Evolutionary conservation across 2,888 invertebrate species (phyloP).

Genomic region (Coecobrya sp.): DNA sequence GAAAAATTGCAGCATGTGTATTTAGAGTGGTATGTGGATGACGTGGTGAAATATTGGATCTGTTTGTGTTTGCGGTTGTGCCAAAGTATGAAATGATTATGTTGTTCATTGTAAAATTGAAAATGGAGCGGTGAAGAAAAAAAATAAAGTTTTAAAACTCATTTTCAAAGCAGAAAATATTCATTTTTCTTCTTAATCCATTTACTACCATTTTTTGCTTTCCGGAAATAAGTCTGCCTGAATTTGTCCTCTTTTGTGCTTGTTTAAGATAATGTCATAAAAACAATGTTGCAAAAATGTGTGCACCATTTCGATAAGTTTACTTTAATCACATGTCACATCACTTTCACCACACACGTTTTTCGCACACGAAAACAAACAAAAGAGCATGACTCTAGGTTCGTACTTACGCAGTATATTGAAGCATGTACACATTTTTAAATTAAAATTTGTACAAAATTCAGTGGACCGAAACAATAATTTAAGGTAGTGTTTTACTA

Average conservation of each 20-base stretch:
- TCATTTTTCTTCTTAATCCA: neutral
- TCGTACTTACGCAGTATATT: neutral
- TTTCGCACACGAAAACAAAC: neutral
- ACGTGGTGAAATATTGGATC: neutral
- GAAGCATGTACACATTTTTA: neutral
- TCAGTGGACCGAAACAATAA: slow-evolving; percentile 23
- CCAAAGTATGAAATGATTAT: slow-evolving; percentile 1
- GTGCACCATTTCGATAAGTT: neutral
- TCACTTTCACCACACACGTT: slow-evolving; percentile 51
- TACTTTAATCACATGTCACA: neutral
- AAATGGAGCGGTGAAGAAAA: slow-evolving; percentile 34
- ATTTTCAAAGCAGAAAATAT: slow-evolving; percentile 6
- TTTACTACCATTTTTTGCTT: neutral
- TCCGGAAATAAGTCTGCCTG: slow-evolving; percentile 22
- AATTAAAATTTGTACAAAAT: neutral
- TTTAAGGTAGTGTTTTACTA: no score
- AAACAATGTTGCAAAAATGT: neutral
- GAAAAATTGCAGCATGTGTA: slow-evolving; percentile 1
- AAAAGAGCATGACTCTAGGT: neutral
- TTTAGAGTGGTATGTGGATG: neutral
- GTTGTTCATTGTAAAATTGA: slow-evolving; percentile 46
- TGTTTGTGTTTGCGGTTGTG: slow-evolving; percentile 17
- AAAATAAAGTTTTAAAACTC: slow-evolving; percentile 43
- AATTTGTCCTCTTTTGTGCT: neutral
- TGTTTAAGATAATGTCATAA: neutral